Evolutionary conservation across 2,888 invertebrate genomes (phyloP).

Genomic region (Hirudinaria manillensis): DNA sequence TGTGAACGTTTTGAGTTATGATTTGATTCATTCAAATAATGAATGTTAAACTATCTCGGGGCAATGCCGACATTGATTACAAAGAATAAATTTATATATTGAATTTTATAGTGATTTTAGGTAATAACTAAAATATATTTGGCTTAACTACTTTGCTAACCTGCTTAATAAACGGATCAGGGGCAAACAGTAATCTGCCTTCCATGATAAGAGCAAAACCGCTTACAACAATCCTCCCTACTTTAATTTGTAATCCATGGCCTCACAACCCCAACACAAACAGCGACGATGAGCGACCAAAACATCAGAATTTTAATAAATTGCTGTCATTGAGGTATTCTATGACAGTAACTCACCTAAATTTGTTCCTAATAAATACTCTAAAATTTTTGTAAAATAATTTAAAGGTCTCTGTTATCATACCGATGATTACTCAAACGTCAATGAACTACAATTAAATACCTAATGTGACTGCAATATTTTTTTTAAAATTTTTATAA

Average conservation of each 20-base stretch:
- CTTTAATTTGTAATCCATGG: neutral
- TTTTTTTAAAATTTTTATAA: no score
- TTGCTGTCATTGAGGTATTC: neutral
- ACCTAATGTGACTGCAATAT: no score
- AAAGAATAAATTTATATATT: neutral
- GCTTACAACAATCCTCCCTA: neutral
- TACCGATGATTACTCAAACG: no score
- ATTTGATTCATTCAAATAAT: neutral
- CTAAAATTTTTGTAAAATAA: neutral
- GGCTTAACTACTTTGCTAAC: neutral
- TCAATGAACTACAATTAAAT: no score
- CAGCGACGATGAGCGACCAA: neutral
- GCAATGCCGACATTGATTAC: no score
- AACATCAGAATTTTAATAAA: neutral
- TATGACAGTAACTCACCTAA: neutral
- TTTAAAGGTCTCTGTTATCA: neutral
- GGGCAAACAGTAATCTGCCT: slow-evolving; percentile 12
- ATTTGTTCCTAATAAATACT: neutral
- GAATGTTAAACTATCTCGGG: no score
- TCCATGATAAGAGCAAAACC: slow-evolving; percentile 12
- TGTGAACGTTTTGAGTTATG: neutral
- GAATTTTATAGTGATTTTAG: neutral
- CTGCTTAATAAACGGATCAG: slow-evolving; percentile 21
- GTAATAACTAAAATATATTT: neutral
- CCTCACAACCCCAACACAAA: neutral